Percentiles rank a stretch among this genome's conserved stretches.
Evolutionary conservation across 2,797 vertebrate species (phyloP).

Genomic region (Anolis apletophallus): DNA sequence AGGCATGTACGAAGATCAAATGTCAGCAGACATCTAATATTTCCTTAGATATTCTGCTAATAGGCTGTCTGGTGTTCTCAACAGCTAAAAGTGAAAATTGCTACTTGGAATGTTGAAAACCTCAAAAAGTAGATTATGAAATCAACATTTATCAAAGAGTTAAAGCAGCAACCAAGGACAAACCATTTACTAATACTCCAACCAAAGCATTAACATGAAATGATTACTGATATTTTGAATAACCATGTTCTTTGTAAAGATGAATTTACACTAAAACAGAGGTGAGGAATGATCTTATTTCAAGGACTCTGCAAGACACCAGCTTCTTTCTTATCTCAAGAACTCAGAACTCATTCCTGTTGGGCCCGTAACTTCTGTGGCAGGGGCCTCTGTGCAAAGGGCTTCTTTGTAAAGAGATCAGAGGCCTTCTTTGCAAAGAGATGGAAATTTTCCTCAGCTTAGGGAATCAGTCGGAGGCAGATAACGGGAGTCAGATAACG

Average conservation of each 20-base stretch:
- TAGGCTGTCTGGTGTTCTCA: neutral
- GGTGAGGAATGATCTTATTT: neutral
- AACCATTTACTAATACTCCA: neutral
- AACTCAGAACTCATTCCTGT: too few species aligned
- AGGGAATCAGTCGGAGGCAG: too few species aligned
- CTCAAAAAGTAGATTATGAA: neutral
- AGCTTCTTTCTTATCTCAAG: too few species aligned
- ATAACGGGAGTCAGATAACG: too few species aligned
- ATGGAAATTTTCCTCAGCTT: too few species aligned
- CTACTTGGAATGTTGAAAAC: neutral
- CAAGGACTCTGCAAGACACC: too few species aligned
- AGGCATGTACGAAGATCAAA: neutral
- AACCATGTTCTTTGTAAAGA: neutral
- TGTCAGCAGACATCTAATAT: neutral
- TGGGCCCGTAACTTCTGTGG: too few species aligned
- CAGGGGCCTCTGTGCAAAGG: too few species aligned
- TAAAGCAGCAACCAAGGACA: neutral
- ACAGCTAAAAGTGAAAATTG: neutral
- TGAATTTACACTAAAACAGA: neutral
- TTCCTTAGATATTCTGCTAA: neutral
- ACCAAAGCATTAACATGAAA: neutral
- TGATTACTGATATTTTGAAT: neutral
- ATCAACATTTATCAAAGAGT: neutral
- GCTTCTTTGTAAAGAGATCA: too few species aligned
- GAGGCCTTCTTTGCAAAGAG: too few species aligned